Conservation (phyloP, 2,113 vertebrate genomes). For the Scortum barcoo region DNA sequence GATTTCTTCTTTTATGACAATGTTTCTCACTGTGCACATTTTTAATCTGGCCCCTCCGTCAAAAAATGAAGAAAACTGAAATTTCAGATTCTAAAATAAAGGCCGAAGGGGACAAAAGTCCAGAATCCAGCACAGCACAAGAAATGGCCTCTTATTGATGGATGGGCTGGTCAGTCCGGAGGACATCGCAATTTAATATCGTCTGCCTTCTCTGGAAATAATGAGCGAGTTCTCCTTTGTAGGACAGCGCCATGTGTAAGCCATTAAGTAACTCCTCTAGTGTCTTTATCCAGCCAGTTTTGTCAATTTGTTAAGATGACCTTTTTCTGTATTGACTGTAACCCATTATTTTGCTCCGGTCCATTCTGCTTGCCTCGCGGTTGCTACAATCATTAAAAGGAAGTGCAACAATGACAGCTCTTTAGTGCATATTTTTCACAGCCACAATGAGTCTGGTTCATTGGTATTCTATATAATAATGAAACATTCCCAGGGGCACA, state of each 20-base stretch:
- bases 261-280: slow-evolving; percentile 15
- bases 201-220: slow-evolving; percentile 24
- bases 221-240: slow-evolving; percentile 22
- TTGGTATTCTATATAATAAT: slow-evolving; percentile 25
- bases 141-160: neutral
- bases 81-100: neutral
- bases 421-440: slow-evolving; percentile 39
- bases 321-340: slow-evolving; percentile 36
- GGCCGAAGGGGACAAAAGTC: neutral
- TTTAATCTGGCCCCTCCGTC: neutral
- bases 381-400: slow-evolving; percentile 37
- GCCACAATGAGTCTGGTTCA: slow-evolving; percentile 16
- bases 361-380: slow-evolving; percentile 7
- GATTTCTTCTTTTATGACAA: neutral
- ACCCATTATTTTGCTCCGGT: slow-evolving; percentile 30
- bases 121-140: neutral
- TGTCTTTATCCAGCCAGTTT: slow-evolving; percentile 22
- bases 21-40: neutral
- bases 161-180: neutral
- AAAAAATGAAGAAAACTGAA: neutral
- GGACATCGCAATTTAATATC: slow-evolving; percentile 19
- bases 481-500: neutral
- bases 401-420: slow-evolving; percentile 1
- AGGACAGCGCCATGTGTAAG: neutral
- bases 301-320: slow-evolving; percentile 43